phyloP scores from a whole-genome alignment of 2,113 vertebrate species.

The Polypterus bichir region DNA sequence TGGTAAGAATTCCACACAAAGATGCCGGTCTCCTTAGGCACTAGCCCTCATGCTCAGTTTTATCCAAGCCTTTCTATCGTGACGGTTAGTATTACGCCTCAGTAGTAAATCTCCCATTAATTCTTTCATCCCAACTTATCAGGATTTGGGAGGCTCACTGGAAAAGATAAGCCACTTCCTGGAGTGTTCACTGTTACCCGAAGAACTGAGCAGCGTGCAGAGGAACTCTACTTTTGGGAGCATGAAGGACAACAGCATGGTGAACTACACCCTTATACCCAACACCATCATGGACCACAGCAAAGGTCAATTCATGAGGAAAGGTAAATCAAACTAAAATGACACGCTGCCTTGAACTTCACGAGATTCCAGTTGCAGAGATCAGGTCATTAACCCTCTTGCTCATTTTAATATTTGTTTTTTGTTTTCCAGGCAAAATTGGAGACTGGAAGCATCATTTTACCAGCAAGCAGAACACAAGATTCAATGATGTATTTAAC shows the following conservation, averaged over 20 bases:
- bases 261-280: slow-evolving; percentile 56
- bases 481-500: slow-evolving; percentile 44
- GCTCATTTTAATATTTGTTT: background rate
- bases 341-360: background rate
- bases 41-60: background rate
- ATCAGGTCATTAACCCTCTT: background rate
- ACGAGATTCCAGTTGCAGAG: background rate
- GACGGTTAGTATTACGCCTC: background rate
- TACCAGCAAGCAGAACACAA: slow-evolving; percentile 42
- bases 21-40: background rate
- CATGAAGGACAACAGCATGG: slow-evolving; percentile 67
- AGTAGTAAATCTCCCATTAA: background rate
- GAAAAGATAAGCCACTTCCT: slow-evolving; percentile 51
- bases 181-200: slow-evolving; percentile 35
- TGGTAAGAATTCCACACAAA: too few relatives aligned
- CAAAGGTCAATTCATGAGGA: slow-evolving; percentile 68
- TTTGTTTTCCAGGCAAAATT: slow-evolving; percentile 39
- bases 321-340: slow-evolving; percentile 38
- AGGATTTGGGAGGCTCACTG: slow-evolving; percentile 48
- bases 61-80: background rate
- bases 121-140: background rate
- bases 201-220: slow-evolving; percentile 37
- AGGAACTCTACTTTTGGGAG: slow-evolving; percentile 52
- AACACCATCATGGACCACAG: slow-evolving; percentile 61
- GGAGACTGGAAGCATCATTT: slow-evolving; percentile 66